phyloP scores from a whole-genome alignment of 2,888 invertebrate genomes.

The Epistrophe grossulariae region DNA sequence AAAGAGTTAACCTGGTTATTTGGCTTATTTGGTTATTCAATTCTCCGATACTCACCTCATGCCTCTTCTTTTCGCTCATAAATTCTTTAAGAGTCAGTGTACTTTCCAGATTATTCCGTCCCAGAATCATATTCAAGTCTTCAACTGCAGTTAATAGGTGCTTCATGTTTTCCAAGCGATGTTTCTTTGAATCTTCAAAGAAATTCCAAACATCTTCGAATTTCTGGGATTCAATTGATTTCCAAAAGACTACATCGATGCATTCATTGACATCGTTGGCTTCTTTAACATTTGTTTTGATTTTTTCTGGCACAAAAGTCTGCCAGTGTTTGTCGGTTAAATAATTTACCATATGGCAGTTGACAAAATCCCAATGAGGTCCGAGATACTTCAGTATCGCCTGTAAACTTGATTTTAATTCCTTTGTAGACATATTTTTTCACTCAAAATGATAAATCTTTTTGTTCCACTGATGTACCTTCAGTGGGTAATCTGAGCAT shows the following conservation, averaged over 20 bases:
- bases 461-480: slow-evolving; percentile 67
- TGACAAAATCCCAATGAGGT: slow-evolving; percentile 87
- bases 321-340: slow-evolving; percentile 88
- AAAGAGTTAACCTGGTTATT: background rate
- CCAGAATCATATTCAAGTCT: slow-evolving; percentile 81
- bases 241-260: slow-evolving; percentile 85
- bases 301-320: slow-evolving; percentile 85
- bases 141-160: slow-evolving; percentile 80
- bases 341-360: slow-evolving; percentile 92
- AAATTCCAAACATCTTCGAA: slow-evolving; percentile 77
- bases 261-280: slow-evolving; percentile 83
- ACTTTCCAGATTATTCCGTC: background rate
- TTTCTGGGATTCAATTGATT: slow-evolving; percentile 74
- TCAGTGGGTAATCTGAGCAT: slow-evolving; percentile 82
- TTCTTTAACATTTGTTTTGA: slow-evolving; percentile 85
- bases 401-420: slow-evolving; percentile 83
- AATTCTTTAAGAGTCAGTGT: slow-evolving; percentile 86
- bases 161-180: slow-evolving; percentile 76
- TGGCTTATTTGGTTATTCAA: background rate
- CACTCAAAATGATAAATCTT: slow-evolving; percentile 79
- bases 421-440: slow-evolving; percentile 31
- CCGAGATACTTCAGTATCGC: slow-evolving; percentile 85
- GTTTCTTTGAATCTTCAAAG: slow-evolving; percentile 72
- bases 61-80: slow-evolving; percentile 92
- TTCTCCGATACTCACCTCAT: slow-evolving; percentile 86